Evolutionary conservation across 1,140 invertebrate species (phyloP).

Genomic region (Homalodisca vitripennis): DNA sequence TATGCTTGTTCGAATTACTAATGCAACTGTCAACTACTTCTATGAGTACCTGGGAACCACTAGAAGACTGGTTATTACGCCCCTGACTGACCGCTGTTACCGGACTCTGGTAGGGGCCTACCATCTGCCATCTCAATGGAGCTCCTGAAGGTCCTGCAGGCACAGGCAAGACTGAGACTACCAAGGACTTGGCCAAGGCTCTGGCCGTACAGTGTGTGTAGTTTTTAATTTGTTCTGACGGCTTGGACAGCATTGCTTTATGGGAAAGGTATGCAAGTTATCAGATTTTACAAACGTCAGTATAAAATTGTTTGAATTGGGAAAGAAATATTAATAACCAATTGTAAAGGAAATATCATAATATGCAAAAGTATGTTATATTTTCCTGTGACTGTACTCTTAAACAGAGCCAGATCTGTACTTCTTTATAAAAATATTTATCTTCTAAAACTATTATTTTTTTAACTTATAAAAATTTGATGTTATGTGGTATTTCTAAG

Average conservation of each 20-base stretch:
- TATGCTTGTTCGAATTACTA: conserved; percentile 83
- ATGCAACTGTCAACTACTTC: conserved; percentile 79
- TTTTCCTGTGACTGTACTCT: too few species aligned
- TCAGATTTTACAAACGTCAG: too few species aligned
- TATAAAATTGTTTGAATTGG: too few species aligned
- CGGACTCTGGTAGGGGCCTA: conserved; percentile 85
- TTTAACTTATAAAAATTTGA: too few species aligned
- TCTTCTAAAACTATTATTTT: too few species aligned
- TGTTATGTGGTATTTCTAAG: too few species aligned
- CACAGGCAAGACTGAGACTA: conserved; percentile 88
- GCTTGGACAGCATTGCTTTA: conserved; percentile 90
- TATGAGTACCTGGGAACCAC: conserved; percentile 90
- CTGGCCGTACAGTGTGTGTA: conserved; percentile 88
- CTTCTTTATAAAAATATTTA: too few species aligned
- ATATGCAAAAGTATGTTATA: too few species aligned
- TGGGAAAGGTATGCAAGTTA: conserved; percentile 70
- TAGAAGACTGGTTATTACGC: conserved; percentile 67
- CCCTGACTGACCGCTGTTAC: conserved; percentile 76
- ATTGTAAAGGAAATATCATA: too few species aligned
- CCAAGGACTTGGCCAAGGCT: conserved; percentile 87
- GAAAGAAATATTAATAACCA: too few species aligned
- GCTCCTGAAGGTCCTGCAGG: conserved; percentile 88
- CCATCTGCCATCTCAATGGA: conserved; percentile 81
- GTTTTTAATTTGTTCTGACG: conserved; percentile 94
- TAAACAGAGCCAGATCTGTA: too few species aligned